phyloP scores from a whole-genome alignment of 2,113 vertebrate species.

The human region GRCh38 chr5:171780501-171781000 shows the following conservation, averaged over 20 bases:
- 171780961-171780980: not conserved
- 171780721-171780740: not conserved
- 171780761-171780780: not conserved
- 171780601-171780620: not conserved
- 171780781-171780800: not conserved
- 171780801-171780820: not conserved
- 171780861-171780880: not conserved
- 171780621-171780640: not conserved
- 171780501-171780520: slow-evolving; percentile 23
- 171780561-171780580: too few species aligned
- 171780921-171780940: not conserved
- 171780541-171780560: too few species aligned
- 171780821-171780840: not conserved
- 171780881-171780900: accelerated
- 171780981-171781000: not conserved
- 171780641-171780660: not conserved
- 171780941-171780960: not conserved
- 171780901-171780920: not conserved
- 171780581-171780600: not conserved
- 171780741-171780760: not conserved
- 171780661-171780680: not conserved
- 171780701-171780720: not conserved
- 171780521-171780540: too few species aligned
- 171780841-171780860: not conserved
- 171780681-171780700: not conserved